These are phyloP conservation scores for Timema podura DNA, from an alignment of 2,888 invertebrate genomes.

Conservation along the genomic window DNA sequence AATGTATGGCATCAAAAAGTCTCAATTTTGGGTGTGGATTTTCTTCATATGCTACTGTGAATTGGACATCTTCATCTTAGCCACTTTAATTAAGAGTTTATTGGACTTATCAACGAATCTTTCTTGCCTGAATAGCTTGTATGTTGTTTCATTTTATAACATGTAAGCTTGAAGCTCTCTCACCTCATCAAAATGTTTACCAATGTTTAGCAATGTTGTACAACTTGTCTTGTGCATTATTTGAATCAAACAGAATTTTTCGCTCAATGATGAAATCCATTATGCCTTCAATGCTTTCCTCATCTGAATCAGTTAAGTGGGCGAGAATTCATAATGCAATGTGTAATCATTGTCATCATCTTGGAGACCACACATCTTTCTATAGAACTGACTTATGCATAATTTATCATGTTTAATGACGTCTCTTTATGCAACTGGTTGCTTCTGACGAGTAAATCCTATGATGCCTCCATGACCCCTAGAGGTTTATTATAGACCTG, in stretches of 20 bases:
- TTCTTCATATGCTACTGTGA: too few species aligned
- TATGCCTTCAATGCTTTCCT: background rate
- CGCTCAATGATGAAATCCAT: background rate
- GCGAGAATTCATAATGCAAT: background rate
- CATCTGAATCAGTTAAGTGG: background rate
- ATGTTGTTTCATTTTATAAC: too few species aligned
- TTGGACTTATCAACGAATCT: too few species aligned
- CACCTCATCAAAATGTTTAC: too few species aligned
- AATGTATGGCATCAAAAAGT: too few species aligned
- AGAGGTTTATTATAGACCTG: conserved; percentile 8
- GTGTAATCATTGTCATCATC: background rate
- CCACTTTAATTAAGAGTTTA: too few species aligned
- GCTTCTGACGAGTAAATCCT: background rate
- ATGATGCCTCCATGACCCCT: conserved; percentile 7
- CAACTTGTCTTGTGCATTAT: too few species aligned
- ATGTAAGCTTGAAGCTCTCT: too few species aligned
- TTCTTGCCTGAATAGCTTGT: too few species aligned
- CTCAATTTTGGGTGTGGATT: too few species aligned
- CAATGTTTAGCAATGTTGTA: too few species aligned
- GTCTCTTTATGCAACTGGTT: background rate
- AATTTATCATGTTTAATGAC: background rate
- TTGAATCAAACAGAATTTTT: background rate
- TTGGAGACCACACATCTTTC: background rate
- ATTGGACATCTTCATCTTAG: too few species aligned
- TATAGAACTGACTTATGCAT: background rate